Percentiles rank a stretch among this genome's conserved stretches.
Evolutionary conservation across 2,113 vertebrate species (phyloP).

Genomic region (Aix galericulata): DNA sequence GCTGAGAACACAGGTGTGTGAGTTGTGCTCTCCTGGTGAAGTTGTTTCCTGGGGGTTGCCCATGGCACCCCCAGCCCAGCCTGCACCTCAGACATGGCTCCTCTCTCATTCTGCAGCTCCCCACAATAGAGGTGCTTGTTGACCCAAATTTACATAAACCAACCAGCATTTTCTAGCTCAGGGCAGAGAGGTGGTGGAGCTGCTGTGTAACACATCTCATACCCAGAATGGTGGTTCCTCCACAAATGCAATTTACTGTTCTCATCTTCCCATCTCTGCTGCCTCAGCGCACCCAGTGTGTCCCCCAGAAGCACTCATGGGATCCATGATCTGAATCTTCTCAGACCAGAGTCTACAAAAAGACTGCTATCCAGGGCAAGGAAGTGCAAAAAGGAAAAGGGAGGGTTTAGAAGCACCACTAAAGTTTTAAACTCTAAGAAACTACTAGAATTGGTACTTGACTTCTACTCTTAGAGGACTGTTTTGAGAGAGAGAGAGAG

Average conservation of each 20-base stretch:
- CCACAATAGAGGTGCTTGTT: fast-evolving
- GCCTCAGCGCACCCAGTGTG: neutral
- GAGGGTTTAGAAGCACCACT: neutral
- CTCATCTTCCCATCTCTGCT: neutral
- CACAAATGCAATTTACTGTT: neutral
- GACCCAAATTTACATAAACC: neutral
- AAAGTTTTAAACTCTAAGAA: neutral
- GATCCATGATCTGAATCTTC: neutral
- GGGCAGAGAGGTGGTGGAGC: neutral
- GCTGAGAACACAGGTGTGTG: neutral
- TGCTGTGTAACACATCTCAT: neutral
- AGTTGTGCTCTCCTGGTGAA: neutral
- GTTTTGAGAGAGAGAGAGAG: neutral
- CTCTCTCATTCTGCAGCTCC: neutral
- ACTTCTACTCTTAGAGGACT: neutral
- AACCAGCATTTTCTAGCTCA: neutral
- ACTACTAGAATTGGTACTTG: neutral
- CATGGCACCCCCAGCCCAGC: neutral
- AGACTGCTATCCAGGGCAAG: neutral
- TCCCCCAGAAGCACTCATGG: neutral
- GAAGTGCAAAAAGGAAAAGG: neutral
- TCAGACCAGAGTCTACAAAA: neutral
- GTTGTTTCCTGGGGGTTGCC: neutral
- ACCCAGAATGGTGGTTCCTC: neutral
- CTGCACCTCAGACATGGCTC: neutral